Evolutionary conservation across 1,140 invertebrate species (phyloP).

Genomic region (Caenorhabditis remanei): DNA sequence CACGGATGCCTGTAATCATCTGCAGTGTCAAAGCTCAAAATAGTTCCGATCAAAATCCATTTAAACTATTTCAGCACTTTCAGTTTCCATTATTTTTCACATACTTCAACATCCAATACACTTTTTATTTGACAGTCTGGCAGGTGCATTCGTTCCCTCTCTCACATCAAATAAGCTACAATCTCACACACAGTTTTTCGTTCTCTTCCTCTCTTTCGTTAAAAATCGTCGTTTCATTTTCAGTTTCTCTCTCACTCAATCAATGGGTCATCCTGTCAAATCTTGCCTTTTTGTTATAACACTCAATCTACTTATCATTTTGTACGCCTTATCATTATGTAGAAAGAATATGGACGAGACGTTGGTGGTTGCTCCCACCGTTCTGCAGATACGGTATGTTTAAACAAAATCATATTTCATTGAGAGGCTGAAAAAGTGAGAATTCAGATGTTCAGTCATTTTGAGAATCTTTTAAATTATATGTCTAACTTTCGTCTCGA

Average conservation of each 20-base stretch:
- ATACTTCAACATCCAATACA: background rate
- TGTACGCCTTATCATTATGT: conserved; percentile 27
- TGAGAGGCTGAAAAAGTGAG: background rate
- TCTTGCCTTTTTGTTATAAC: conserved; percentile 23
- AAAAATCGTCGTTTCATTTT: background rate
- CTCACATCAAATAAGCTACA: conserved; percentile 7
- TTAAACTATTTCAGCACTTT: no score
- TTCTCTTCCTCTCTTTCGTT: background rate
- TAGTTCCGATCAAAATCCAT: no score
- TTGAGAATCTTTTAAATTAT: no score
- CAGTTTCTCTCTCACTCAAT: background rate
- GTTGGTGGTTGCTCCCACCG: background rate
- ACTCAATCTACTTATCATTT: background rate
- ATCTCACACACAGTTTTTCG: background rate
- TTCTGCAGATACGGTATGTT: conserved; percentile 26
- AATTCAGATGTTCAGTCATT: background rate
- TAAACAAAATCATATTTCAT: background rate
- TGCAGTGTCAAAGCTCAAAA: no score
- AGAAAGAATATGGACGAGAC: background rate
- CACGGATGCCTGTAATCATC: no score
- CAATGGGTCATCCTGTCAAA: conserved; percentile 29
- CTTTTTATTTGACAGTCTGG: conserved; percentile 33
- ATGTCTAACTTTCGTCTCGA: no score
- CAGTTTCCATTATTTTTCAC: no score
- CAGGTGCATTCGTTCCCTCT: background rate